These are phyloP conservation scores for Diorhabda carinulata DNA, from an alignment of 1,140 invertebrate species.

Conservation along the genomic window DNA sequence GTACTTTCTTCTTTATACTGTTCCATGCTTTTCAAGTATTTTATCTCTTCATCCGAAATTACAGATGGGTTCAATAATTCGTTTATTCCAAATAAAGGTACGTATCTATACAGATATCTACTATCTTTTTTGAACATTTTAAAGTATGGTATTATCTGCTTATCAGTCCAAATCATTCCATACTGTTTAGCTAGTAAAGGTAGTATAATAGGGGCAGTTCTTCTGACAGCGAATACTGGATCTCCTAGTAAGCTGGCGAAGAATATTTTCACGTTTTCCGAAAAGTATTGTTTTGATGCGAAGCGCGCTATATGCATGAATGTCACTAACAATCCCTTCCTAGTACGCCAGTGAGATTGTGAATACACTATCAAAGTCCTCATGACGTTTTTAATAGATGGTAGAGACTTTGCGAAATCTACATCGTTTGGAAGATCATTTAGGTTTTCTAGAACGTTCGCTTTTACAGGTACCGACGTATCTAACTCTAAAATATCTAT, in stretches of 20 bases:
- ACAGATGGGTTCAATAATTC: slow-evolving; percentile 39
- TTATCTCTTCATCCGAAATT: slow-evolving; percentile 6
- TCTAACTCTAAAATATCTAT: slow-evolving; percentile 34
- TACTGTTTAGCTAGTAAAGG: slow-evolving; percentile 40
- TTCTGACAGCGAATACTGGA: slow-evolving; percentile 36
- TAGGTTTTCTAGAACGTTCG: slow-evolving; percentile 38
- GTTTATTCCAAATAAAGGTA: slow-evolving; percentile 39
- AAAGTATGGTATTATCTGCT: slow-evolving; percentile 33
- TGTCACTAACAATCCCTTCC: slow-evolving; percentile 36
- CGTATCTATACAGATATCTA: slow-evolving; percentile 36
- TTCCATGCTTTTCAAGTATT: slow-evolving; percentile 28
- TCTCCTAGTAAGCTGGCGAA: slow-evolving; percentile 40
- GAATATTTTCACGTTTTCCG: slow-evolving; percentile 36
- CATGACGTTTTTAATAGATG: slow-evolving; percentile 32
- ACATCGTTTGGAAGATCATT: slow-evolving; percentile 28
- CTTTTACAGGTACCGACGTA: slow-evolving; percentile 33
- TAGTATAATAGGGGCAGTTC: slow-evolving; percentile 38
- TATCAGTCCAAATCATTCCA: slow-evolving; percentile 36
- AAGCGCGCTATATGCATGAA: slow-evolving; percentile 39
- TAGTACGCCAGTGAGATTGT: slow-evolving; percentile 37
- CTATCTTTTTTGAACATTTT: slow-evolving; percentile 31
- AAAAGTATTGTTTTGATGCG: slow-evolving; percentile 37
- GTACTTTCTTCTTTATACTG: slow-evolving; percentile 11
- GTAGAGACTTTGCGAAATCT: slow-evolving; percentile 28
- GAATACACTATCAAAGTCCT: slow-evolving; percentile 34